Conservation (phyloP, 1,140 invertebrate genomes). For the Pteromalus puparum region DNA sequence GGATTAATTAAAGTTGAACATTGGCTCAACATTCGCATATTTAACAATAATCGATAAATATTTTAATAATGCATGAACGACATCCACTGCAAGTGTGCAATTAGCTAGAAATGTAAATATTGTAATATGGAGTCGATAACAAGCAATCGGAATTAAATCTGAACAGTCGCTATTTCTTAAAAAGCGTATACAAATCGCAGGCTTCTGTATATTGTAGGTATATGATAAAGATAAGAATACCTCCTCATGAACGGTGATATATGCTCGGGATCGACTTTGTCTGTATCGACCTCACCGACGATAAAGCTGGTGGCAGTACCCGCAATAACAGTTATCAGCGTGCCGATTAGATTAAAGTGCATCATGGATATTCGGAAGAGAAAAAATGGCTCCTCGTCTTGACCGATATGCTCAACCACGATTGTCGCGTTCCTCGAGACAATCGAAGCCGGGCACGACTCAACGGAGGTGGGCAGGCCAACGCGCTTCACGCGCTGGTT, state of each 20-base stretch:
- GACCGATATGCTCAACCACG: not conserved
- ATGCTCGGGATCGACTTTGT: slow-evolving; percentile 57
- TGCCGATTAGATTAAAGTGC: slow-evolving; percentile 78
- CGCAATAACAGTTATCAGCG: slow-evolving; percentile 67
- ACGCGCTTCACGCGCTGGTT: slow-evolving; percentile 60
- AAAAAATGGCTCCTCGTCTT: slow-evolving; percentile 53
- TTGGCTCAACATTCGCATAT: no score
- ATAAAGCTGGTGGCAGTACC: slow-evolving; percentile 73
- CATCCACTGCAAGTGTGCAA: not conserved
- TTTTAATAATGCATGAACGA: not conserved
- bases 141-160: no score
- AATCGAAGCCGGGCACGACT: slow-evolving; percentile 63
- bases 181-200: not conserved
- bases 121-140: no score
- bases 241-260: slow-evolving; percentile 60
- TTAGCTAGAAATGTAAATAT: no score
- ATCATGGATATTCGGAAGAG: slow-evolving; percentile 78
- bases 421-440: slow-evolving; percentile 33
- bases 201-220: not conserved
- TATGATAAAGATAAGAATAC: slow-evolving; percentile 24
- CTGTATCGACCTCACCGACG: slow-evolving; percentile 66
- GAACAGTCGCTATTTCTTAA: not conserved
- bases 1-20: no score
- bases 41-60: not conserved
- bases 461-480: slow-evolving; percentile 66